Evolutionary conservation across 2,888 invertebrate genomes (phyloP).

Genomic region (Caenorhabditis afra): DNA sequence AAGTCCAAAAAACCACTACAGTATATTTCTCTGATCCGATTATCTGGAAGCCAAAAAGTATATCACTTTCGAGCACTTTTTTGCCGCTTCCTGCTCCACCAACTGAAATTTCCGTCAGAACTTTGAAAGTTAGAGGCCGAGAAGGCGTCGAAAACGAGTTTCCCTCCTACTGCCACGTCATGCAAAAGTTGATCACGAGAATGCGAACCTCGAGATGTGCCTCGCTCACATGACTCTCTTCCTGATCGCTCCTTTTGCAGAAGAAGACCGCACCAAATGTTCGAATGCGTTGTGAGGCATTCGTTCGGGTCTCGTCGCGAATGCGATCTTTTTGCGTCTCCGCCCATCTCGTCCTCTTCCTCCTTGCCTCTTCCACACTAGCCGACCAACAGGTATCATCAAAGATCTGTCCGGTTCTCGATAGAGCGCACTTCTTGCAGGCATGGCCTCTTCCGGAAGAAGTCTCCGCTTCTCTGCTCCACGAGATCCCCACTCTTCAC

Average conservation of each 20-base stretch:
- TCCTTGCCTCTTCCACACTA: conserved; percentile 16
- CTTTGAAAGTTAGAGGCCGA: too few relatives aligned
- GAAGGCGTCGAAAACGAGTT: too few relatives aligned
- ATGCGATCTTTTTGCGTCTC: neutral
- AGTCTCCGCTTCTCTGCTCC: conserved; percentile 47
- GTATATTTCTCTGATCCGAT: neutral
- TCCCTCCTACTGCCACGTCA: too few relatives aligned
- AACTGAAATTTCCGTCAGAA: too few relatives aligned
- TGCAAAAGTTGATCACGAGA: too few relatives aligned
- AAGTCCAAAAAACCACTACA: too few relatives aligned
- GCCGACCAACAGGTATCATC: conserved; percentile 49
- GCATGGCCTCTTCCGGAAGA: conserved; percentile 56
- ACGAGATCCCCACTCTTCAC: conserved; percentile 80
- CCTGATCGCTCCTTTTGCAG: neutral
- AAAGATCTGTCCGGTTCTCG: neutral
- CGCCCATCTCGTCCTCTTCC: conserved; percentile 8
- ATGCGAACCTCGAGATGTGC: too few relatives aligned
- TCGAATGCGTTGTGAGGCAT: conserved; percentile 3
- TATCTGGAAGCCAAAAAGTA: too few relatives aligned
- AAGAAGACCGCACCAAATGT: neutral
- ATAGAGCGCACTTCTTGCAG: conserved; percentile 5
- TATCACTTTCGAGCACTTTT: too few relatives aligned
- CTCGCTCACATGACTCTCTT: too few relatives aligned
- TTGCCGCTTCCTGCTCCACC: too few relatives aligned
- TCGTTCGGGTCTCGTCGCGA: conserved; percentile 8